Evolutionary conservation across 2,888 invertebrate species (phyloP).

Genomic region (Argyra leucocephala): DNA sequence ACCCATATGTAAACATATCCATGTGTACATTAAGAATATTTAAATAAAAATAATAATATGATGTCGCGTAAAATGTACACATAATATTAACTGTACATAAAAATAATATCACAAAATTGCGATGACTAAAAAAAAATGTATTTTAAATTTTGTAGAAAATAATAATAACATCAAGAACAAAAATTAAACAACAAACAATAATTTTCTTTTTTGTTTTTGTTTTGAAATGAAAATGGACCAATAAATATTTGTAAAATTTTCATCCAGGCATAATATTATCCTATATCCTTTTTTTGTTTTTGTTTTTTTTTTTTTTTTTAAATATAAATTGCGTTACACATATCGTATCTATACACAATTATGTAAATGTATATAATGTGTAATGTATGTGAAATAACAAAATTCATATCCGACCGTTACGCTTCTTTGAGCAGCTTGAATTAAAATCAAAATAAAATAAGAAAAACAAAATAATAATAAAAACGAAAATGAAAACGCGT

Average conservation of each 20-base stretch:
- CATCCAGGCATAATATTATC: not conserved
- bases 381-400: not conserved
- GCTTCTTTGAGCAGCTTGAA: not conserved
- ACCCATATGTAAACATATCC: no score
- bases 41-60: no score
- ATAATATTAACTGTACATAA: no score
- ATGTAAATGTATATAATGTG: not conserved
- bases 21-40: no score
- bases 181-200: no score
- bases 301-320: not conserved
- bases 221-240: not conserved
- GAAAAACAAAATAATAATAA: not conserved
- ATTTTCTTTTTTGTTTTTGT: no score
- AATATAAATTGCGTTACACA: not conserved
- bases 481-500: not conserved
- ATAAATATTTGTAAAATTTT: not conserved
- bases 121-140: no score
- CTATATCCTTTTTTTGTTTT: not conserved
- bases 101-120: no score
- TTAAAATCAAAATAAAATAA: not conserved
- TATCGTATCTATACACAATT: not conserved
- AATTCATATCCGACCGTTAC: slow-evolving; percentile 1
- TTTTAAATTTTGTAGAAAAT: no score
- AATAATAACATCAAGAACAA: no score
- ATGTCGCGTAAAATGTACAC: no score